phyloP scores from a whole-genome alignment of 2,888 invertebrate species.

The Melipona bicolor region DNA sequence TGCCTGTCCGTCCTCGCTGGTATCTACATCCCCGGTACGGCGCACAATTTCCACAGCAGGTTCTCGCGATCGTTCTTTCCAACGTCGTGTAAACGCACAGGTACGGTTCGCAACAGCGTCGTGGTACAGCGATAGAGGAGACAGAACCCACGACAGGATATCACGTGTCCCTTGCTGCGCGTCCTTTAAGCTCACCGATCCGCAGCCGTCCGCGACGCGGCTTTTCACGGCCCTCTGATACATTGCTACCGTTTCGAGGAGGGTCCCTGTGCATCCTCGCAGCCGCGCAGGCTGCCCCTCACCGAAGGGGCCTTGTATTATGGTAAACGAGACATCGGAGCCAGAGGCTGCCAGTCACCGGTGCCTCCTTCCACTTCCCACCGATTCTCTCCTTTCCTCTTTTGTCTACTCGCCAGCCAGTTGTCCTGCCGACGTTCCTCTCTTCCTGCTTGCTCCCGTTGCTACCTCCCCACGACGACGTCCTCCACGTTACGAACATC shows the following conservation, averaged over 20 bases:
- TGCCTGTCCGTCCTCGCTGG: background rate
- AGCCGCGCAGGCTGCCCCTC: slow-evolving; percentile 54
- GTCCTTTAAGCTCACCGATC: slow-evolving; percentile 61
- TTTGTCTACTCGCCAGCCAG: slow-evolving; percentile 26
- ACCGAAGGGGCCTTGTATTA: slow-evolving; percentile 73
- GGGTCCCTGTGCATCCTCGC: slow-evolving; percentile 37
- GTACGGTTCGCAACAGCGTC: slow-evolving; percentile 55
- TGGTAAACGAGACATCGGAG: slow-evolving; percentile 77
- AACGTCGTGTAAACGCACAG: slow-evolving; percentile 49
- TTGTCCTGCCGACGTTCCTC: slow-evolving; percentile 10
- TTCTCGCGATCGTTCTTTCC: slow-evolving; percentile 46
- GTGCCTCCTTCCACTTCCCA: slow-evolving; percentile 57
- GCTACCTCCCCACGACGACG: background rate
- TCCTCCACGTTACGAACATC: background rate
- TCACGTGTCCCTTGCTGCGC: slow-evolving; percentile 63
- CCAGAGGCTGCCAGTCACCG: slow-evolving; percentile 74
- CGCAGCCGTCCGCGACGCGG: slow-evolving; percentile 50
- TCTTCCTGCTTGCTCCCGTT: slow-evolving; percentile 1
- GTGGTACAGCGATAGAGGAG: slow-evolving; percentile 42
- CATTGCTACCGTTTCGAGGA: slow-evolving; percentile 74
- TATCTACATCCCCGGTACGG: slow-evolving; percentile 26
- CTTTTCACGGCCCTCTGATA: slow-evolving; percentile 68
- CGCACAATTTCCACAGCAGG: slow-evolving; percentile 41
- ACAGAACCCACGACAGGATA: slow-evolving; percentile 67
- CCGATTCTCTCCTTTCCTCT: slow-evolving; percentile 37